These are phyloP conservation scores for Choristoneura fumiferana DNA, from an alignment of 1,140 invertebrate genomes.

Conservation along the genomic window DNA sequence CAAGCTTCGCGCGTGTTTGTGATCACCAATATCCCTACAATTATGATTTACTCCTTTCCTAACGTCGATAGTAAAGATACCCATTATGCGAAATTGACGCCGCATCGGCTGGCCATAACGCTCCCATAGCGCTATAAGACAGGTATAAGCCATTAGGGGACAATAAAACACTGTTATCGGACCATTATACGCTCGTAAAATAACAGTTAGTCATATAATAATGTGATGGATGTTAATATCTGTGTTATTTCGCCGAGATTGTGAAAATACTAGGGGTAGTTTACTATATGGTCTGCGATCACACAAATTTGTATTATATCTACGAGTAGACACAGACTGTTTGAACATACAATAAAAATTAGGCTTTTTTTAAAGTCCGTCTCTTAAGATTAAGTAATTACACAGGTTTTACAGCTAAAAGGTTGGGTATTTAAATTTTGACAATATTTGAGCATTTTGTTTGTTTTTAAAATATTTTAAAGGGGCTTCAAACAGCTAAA, in stretches of 20 bases:
- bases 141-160: constrained; percentile 76
- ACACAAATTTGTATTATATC: no score
- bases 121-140: constrained; percentile 62
- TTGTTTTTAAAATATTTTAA: no score
- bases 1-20: constrained; percentile 1
- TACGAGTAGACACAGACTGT: no score
- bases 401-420: no score
- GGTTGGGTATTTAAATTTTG: no score
- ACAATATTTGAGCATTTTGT: no score
- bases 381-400: no score
- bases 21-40: constrained; percentile 9
- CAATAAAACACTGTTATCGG: constrained; percentile 76
- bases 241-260: constrained; percentile 55
- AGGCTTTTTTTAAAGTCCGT: no score
- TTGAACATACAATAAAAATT: no score
- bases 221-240: constrained; percentile 73
- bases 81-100: constrained; percentile 71
- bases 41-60: constrained; percentile 12
- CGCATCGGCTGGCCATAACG: constrained; percentile 65
- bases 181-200: constrained; percentile 75
- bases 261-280: constrained; percentile 24
- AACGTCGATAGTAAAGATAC: constrained; percentile 63
- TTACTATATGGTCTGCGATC: no score
- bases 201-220: constrained; percentile 77
- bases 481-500: no score